phyloP scores from a whole-genome alignment of 2,888 invertebrate genomes.

The Pseudococcus jackbeardsleyi region DNA sequence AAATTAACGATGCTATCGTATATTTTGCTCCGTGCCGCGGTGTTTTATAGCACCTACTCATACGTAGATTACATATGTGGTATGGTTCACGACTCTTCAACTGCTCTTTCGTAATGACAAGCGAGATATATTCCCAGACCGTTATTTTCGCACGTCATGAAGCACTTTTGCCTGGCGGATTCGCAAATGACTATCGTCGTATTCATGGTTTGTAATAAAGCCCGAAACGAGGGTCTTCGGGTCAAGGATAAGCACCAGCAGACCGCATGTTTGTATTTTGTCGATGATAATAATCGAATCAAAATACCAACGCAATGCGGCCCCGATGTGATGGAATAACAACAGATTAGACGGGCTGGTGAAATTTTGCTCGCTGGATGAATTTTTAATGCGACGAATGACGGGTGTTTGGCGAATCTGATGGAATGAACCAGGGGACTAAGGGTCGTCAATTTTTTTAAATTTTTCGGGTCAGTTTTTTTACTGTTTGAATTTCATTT shows the following conservation, averaged over 20 bases:
- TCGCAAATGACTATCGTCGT: not conserved
- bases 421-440: too few species aligned
- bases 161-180: not conserved
- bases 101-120: not conserved
- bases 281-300: too few species aligned
- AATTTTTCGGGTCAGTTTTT: too few species aligned
- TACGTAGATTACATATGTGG: not conserved
- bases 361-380: too few species aligned
- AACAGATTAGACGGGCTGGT: too few species aligned
- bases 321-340: too few species aligned
- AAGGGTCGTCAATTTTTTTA: too few species aligned
- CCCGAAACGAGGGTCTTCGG: not conserved
- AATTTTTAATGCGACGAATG: too few species aligned
- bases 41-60: not conserved
- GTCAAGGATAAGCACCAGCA: not conserved
- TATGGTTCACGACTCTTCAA: not conserved
- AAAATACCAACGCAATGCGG: too few species aligned
- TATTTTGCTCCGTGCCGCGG: not conserved
- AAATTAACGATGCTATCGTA: slow-evolving; percentile 18
- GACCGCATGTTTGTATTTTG: too few species aligned
- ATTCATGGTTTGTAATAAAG: not conserved
- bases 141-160: slow-evolving; percentile 12
- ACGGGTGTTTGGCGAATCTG: too few species aligned
- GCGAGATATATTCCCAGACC: not conserved
- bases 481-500: too few species aligned